Evolutionary conservation across 2,797 vertebrate genomes (phyloP).

Genomic region (Schizopygopsis malacanthus): DNA sequence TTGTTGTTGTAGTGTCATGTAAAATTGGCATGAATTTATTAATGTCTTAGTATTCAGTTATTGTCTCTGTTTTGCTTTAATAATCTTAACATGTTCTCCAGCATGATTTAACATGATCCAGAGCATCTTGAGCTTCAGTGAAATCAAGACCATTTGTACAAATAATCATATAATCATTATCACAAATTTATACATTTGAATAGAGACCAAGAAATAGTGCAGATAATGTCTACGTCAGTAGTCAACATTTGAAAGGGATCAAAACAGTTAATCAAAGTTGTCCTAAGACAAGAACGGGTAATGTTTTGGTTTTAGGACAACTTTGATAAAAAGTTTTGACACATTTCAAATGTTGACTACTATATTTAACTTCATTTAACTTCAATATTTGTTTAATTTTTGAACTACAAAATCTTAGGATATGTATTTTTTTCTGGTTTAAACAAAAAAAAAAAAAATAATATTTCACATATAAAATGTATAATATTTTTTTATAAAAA

Average conservation of each 20-base stretch:
- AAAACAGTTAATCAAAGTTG: too few relatives aligned
- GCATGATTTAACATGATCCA: neutral
- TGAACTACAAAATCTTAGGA: too few relatives aligned
- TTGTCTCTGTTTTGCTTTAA: neutral
- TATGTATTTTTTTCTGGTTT: too few relatives aligned
- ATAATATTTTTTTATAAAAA: neutral
- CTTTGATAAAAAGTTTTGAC: too few relatives aligned
- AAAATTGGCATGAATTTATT: neutral
- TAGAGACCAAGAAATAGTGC: neutral
- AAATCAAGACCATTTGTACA: neutral
- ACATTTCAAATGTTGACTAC: too few relatives aligned
- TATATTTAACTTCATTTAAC: too few relatives aligned
- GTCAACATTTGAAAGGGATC: too few relatives aligned
- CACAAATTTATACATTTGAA: neutral
- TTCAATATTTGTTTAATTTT: too few relatives aligned
- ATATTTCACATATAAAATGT: neutral
- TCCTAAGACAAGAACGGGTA: too few relatives aligned
- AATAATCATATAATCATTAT: neutral
- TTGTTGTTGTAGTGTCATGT: neutral
- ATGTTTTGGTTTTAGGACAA: too few relatives aligned
- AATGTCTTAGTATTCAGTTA: neutral
- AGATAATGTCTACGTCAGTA: neutral
- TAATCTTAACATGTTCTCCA: neutral
- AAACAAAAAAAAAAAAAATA: too few relatives aligned
- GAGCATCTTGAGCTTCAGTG: neutral